These are phyloP conservation scores for Digitonthophagus gazella DNA, from an alignment of 2,888 invertebrate species.

Conservation along the genomic window DNA sequence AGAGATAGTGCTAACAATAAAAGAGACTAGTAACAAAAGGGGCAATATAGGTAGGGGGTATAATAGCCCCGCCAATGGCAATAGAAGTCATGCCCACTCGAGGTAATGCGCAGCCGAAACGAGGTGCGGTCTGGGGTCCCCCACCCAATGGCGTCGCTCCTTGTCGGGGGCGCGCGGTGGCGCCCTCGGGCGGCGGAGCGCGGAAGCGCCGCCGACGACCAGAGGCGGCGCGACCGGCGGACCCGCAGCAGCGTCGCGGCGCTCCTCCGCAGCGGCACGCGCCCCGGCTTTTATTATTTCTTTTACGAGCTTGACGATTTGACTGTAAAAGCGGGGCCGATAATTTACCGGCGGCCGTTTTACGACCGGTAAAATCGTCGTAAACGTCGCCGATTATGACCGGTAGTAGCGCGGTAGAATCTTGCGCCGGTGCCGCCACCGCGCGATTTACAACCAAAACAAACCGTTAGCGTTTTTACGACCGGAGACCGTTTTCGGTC, in stretches of 20 bases:
- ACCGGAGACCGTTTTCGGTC: conserved; percentile 2
- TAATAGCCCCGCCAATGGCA: conserved; percentile 59
- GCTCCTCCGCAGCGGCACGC: conserved; percentile 2
- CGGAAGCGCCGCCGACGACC: conserved; percentile 49
- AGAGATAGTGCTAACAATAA: conserved; percentile 15
- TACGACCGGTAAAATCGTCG: conserved; percentile 18
- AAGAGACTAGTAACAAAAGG: conserved; percentile 30
- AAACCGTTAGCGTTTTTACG: conserved; percentile 21
- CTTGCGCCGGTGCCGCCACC: conserved; percentile 13
- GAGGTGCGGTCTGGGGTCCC: conserved; percentile 39
- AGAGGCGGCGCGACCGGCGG: conserved; percentile 57
- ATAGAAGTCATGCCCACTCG: conserved; percentile 58
- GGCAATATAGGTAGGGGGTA: conserved; percentile 44
- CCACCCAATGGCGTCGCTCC: conserved; percentile 35
- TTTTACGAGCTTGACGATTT: conserved; percentile 50
- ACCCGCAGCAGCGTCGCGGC: conserved; percentile 53
- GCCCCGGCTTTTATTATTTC: conserved; percentile 5
- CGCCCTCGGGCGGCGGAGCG: conserved; percentile 54
- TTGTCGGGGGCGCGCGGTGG: conserved; percentile 39
- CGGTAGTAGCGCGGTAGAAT: neutral
- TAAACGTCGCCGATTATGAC: conserved; percentile 11
- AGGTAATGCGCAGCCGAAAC: conserved; percentile 50
- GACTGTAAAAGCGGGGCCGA: conserved; percentile 37
- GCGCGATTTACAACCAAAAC: conserved; percentile 23
- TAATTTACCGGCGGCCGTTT: conserved; percentile 24